A percentile compares a stretch with the other conserved stretches of the same genome.
phyloP scores from a whole-genome alignment of 2,797 vertebrate genomes.

The Gambusia yucatana region DNA sequence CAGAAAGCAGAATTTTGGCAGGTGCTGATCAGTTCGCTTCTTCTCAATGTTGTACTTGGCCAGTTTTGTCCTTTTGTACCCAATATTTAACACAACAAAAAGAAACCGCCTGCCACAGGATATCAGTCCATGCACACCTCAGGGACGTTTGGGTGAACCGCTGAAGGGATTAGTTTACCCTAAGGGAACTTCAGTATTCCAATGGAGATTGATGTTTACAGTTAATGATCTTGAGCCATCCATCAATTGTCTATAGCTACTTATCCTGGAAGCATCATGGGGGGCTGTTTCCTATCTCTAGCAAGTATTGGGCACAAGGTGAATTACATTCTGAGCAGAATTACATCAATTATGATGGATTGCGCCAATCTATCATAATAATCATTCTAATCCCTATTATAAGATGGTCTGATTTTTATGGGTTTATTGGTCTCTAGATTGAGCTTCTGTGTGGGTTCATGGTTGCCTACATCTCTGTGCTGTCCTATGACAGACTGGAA shows the following conservation, averaged over 20 bases:
- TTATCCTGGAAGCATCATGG: not conserved
- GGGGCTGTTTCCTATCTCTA: not conserved
- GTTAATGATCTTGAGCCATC: not conserved
- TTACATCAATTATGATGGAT: too few species aligned
- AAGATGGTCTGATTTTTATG: not conserved
- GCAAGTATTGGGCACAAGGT: not conserved
- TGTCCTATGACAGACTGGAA: not conserved
- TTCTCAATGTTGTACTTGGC: not conserved
- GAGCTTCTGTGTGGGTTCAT: not conserved
- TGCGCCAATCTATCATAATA: not conserved
- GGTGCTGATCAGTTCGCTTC: not conserved
- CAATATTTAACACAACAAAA: not conserved
- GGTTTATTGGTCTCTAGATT: not conserved
- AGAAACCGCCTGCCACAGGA: not conserved
- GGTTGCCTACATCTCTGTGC: not conserved
- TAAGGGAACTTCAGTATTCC: not conserved
- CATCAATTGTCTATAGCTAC: not conserved
- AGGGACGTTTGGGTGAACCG: not conserved
- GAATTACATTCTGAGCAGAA: not conserved
- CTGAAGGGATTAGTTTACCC: not conserved
- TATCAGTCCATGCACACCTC: not conserved
- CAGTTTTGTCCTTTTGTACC: not conserved
- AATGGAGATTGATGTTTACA: too few species aligned
- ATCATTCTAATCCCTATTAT: not conserved
- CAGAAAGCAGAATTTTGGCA: not conserved